Base-by-base conservation (phyloP, 2,797 vertebrate species). In the Cryptoblepharus egeriae region DNA sequence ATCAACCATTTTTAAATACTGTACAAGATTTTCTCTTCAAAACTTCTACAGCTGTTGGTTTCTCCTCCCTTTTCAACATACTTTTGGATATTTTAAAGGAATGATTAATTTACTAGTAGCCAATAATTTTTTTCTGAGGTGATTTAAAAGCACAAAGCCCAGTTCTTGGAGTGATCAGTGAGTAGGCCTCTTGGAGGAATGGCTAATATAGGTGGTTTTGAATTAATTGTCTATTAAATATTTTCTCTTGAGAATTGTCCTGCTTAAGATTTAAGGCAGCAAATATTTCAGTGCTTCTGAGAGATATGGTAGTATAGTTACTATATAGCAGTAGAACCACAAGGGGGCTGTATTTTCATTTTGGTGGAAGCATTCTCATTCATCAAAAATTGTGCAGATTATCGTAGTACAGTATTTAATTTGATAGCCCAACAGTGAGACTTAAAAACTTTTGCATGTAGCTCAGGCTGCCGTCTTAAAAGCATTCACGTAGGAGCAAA, bases 341-440 rank as follows among this genome's bases (percentile, higher is more conserved):
- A 84, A 94, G 95, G 81, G 92, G 94, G 92, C 91, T 63, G 1
- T 77, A 20, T 91, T 89, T 92, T 88, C 83, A 83, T 75, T 78
- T 72, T 87, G 89, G 86, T 91, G 49, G 45, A 1, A 61, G 18
- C 83, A 13, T 83, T 65, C n/a, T 72, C 73, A 72, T 70, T 85
- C 52, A 71, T 65, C 78, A 49, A 20, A 52, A 83, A 69, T 52
- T 3, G 75, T 73, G 76, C 22, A 6, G 9, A 45, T 80, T 16
- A n/a, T 22, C 24, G 4, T 30, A 60, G 26, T 78, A 42, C n/a
- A 60, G 26, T 78, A 42, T 82, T 77, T 82, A 86, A 89, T 75
- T 86, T 52, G 64, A 2, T 45, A 0, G 0, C 68, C n/a, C 83
- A 35, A 16, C 68, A 57, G 55, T 7, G 24, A 68, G 9, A 26